phyloP scores from a whole-genome alignment of 2,113 vertebrate species.

The Struthio camelus region DNA sequence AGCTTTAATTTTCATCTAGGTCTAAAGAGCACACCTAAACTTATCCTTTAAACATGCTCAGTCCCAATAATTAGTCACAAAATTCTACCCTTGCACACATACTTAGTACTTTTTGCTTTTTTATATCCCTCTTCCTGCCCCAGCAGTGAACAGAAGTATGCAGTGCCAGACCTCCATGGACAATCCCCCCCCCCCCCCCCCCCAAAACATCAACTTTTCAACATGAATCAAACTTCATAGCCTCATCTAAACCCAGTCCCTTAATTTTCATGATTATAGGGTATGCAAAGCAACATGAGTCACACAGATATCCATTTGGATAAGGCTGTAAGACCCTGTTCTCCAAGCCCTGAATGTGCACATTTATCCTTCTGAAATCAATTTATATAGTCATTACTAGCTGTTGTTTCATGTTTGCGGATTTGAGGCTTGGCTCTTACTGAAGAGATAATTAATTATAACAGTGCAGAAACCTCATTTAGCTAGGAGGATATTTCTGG shows the following conservation, averaged over 20 bases:
- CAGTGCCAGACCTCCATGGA: not conserved
- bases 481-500: conserved; percentile 11
- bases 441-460: conserved; percentile 48
- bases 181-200: too few species aligned
- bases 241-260: conserved; percentile 27
- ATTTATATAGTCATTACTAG: conserved; percentile 30
- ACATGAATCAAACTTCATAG: conserved; percentile 13
- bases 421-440: conserved; percentile 54
- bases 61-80: not conserved
- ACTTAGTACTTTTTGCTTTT: not conserved
- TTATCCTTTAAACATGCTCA: not conserved
- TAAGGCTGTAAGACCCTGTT: conserved; percentile 25
- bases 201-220: not conserved
- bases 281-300: not conserved
- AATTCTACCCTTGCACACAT: not conserved
- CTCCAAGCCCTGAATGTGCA: not conserved
- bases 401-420: conserved; percentile 40
- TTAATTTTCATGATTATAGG: conserved; percentile 48
- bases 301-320: conserved; percentile 8
- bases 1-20: not conserved
- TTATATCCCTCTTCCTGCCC: not conserved
- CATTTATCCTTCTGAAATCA: conserved; percentile 62
- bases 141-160: not conserved
- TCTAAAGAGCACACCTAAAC: not conserved
- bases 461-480: conserved; percentile 34